A percentile compares a stretch with the other conserved stretches of the same genome.
phyloP scores from a whole-genome alignment of 1,140 invertebrate species.

The Eumeta japonica region DNA sequence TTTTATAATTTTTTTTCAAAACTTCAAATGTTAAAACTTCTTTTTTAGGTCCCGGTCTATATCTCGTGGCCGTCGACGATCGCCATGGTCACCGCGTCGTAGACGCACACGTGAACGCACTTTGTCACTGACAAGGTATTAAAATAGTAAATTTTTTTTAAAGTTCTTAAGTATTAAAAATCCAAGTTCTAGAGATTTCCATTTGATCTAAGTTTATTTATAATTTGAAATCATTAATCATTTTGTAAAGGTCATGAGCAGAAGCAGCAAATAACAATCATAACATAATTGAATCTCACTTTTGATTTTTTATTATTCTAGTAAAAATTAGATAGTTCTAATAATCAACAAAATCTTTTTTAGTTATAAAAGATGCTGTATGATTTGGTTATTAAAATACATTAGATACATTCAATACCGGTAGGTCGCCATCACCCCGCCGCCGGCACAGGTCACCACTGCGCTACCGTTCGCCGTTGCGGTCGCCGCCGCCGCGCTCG shows the following conservation, averaged over 20 bases:
- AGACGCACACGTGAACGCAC: conserved; percentile 39
- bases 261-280: no score
- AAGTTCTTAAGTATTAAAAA: neutral
- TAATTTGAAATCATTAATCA: neutral
- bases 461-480: conserved; percentile 28
- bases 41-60: conserved; percentile 36
- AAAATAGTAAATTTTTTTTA: neutral
- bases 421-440: conserved; percentile 39
- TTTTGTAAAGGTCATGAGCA: no score
- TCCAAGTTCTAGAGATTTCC: neutral
- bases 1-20: no score
- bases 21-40: no score
- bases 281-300: no score
- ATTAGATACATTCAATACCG: no score
- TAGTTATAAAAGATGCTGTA: no score
- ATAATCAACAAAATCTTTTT: no score
- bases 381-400: no score
- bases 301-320: no score
- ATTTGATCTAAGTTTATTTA: neutral
- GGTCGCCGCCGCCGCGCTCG: conserved; percentile 17
- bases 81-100: conserved; percentile 44
- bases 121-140: conserved; percentile 42
- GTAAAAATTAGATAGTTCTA: no score
- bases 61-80: conserved; percentile 45
- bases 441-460: conserved; percentile 34